Percentiles rank a stretch among this genome's conserved stretches.
Evolutionary conservation across 2,113 vertebrate genomes (phyloP).

Genomic region (Eurypyga helias): DNA sequence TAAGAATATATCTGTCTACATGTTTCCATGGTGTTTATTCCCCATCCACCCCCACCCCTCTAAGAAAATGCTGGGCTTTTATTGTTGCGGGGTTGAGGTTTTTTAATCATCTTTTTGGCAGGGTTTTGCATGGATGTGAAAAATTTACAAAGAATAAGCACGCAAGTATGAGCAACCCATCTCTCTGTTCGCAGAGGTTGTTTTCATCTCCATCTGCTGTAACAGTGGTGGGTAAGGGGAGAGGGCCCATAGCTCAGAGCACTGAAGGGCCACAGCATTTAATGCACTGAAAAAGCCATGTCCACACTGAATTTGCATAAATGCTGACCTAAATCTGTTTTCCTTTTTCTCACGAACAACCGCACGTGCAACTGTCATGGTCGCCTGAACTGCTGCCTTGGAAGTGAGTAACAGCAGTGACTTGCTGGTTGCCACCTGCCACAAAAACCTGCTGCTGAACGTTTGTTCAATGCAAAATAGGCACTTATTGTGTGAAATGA

Average conservation of each 20-base stretch:
- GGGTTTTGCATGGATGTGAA: constrained; percentile 41
- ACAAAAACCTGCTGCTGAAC: background rate
- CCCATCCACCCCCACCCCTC: background rate
- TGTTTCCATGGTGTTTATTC: constrained; percentile 62
- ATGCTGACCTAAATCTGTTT: background rate
- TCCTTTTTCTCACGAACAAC: background rate
- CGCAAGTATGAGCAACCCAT: background rate
- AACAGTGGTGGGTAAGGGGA: background rate
- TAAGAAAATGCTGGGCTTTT: background rate
- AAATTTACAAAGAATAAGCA: constrained; percentile 36
- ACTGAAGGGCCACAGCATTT: constrained; percentile 25
- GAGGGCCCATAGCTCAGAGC: background rate
- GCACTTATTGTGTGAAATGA: background rate
- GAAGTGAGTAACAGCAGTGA: background rate
- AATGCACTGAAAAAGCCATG: background rate
- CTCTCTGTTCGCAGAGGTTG: background rate
- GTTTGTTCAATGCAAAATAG: background rate
- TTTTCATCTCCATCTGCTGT: constrained; percentile 11
- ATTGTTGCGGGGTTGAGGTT: constrained; percentile 28
- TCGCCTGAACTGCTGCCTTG: background rate
- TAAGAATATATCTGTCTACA: constrained; percentile 49
- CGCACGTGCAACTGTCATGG: background rate
- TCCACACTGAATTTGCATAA: background rate
- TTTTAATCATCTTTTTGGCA: constrained; percentile 34
- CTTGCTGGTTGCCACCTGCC: background rate